Conservation (phyloP, 2,113 vertebrate species). For the Esox niger region DNA sequence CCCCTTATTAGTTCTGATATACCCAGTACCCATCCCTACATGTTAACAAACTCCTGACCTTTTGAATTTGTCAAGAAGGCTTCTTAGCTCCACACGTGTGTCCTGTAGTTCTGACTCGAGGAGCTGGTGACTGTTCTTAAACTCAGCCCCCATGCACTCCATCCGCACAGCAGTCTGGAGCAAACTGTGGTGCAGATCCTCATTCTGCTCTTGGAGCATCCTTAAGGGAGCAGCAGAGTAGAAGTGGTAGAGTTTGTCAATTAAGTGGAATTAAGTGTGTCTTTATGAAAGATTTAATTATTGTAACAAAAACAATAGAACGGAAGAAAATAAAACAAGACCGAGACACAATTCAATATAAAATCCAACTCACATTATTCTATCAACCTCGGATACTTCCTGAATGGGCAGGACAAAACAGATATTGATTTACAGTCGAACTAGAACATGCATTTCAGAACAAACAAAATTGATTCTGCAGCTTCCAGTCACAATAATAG, state of each 20-base stretch:
- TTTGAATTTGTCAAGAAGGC: conserved; percentile 66
- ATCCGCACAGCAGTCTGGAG: conserved; percentile 62
- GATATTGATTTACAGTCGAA: conserved; percentile 4
- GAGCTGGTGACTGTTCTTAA: conserved; percentile 66
- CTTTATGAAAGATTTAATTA: neutral
- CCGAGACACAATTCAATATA: neutral
- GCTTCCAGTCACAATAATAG: conserved; percentile 11
- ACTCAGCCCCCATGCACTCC: conserved; percentile 71
- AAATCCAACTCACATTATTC: conserved; percentile 64
- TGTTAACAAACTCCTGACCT: conserved; percentile 38
- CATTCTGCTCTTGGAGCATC: conserved; percentile 64
- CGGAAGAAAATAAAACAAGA: neutral
- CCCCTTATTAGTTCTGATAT: neutral
- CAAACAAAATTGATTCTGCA: neutral
- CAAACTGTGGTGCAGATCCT: conserved; percentile 63
- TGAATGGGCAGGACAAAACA: conserved; percentile 36
- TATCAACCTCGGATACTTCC: conserved; percentile 56
- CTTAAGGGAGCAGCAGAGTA: conserved; percentile 37
- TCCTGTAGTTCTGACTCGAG: conserved; percentile 70
- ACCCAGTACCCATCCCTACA: neutral
- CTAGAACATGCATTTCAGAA: conserved; percentile 10
- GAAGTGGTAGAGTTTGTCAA: neutral
- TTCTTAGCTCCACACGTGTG: conserved; percentile 65
- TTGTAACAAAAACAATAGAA: neutral
- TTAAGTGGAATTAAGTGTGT: neutral